phyloP scores from a whole-genome alignment of 1,140 invertebrate species.

The Calliphora vicina region DNA sequence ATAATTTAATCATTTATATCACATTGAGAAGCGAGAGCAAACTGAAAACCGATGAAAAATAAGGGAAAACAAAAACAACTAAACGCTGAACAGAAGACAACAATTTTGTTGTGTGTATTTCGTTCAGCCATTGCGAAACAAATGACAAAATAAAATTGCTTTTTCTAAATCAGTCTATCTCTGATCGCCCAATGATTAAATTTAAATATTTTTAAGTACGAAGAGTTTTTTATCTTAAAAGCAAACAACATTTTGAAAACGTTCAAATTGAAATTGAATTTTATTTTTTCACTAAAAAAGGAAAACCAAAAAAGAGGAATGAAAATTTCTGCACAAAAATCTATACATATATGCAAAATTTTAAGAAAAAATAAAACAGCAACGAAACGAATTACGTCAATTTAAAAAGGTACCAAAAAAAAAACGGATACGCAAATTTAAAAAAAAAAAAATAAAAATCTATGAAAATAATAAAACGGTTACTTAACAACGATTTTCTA shows the following conservation, averaged over 20 bases:
- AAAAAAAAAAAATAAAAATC: too few species aligned
- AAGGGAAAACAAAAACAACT: too few species aligned
- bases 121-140: neutral
- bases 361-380: neutral
- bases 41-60: too few species aligned
- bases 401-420: constrained; percentile 9
- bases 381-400: constrained; percentile 34
- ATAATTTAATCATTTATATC: too few species aligned
- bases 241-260: neutral
- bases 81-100: too few species aligned
- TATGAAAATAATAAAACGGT: neutral
- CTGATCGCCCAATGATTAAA: constrained; percentile 44
- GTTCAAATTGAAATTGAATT: constrained; percentile 24
- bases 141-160: constrained; percentile 24
- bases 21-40: too few species aligned
- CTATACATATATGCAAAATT: neutral
- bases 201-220: constrained; percentile 38
- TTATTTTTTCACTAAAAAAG: constrained; percentile 11
- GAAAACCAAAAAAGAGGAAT: neutral
- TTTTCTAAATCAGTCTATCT: constrained; percentile 40
- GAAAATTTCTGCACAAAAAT: constrained; percentile 13
- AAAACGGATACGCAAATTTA: neutral
- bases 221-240: constrained; percentile 10
- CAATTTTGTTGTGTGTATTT: neutral
- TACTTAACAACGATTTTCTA: neutral